These are phyloP conservation scores for Leucania comma DNA, from an alignment of 2,888 invertebrate species.

Conservation along the genomic window DNA sequence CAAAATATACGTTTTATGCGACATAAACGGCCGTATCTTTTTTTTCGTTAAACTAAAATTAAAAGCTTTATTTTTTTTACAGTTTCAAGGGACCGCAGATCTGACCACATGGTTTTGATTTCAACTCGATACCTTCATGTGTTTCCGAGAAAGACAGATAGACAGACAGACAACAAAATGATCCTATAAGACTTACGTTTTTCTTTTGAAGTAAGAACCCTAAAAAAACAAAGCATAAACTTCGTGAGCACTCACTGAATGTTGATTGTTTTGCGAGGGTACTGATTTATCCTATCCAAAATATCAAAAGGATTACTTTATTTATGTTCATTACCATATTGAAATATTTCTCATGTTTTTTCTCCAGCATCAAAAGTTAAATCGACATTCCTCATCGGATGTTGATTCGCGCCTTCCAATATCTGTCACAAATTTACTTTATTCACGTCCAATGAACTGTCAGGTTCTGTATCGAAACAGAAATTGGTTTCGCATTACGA, in stretches of 20 bases:
- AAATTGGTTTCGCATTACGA: conserved; percentile 59
- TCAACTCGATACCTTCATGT: too few relatives aligned
- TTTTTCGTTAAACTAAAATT: too few relatives aligned
- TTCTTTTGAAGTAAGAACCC: too few relatives aligned
- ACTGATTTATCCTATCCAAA: neutral
- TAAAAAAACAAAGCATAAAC: too few relatives aligned
- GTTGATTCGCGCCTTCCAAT: conserved; percentile 52
- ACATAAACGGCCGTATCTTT: too few relatives aligned
- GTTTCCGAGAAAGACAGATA: too few relatives aligned
- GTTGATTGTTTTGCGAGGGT: neutral
- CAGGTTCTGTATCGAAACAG: conserved; percentile 43
- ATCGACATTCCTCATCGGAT: conserved; percentile 49
- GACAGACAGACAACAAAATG: too few relatives aligned
- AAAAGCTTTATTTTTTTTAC: too few relatives aligned
- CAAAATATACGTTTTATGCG: too few relatives aligned
- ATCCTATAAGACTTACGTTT: too few relatives aligned
- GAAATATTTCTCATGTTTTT: conserved; percentile 36
- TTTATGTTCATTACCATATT: conserved; percentile 28
- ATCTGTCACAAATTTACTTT: conserved; percentile 56
- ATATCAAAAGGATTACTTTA: conserved; percentile 21
- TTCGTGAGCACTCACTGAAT: neutral
- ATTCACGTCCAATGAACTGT: conserved; percentile 54
- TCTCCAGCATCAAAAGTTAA: conserved; percentile 36
- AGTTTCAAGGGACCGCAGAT: too few relatives aligned
- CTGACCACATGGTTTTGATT: too few relatives aligned